These are phyloP conservation scores for Yponomeuta malinellus DNA, from an alignment of 2,888 invertebrate species.

Conservation along the genomic window DNA sequence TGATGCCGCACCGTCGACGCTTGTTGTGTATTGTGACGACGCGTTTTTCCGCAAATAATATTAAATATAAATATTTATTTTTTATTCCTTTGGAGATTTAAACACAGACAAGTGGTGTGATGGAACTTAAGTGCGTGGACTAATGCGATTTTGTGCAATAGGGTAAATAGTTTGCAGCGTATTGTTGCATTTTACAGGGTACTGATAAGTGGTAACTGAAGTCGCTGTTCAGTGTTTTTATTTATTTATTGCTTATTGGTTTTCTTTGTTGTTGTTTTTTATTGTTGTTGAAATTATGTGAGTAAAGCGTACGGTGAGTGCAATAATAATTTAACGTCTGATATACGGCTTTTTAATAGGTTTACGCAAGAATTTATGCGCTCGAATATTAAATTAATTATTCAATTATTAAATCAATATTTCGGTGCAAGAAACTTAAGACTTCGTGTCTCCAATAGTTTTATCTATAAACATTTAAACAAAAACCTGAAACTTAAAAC, in stretches of 20 bases:
- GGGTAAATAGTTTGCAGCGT: conserved; percentile 70
- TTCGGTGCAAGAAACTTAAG: too few relatives aligned
- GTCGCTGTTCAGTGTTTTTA: conserved; percentile 65
- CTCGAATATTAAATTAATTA: too few relatives aligned
- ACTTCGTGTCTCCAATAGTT: too few relatives aligned
- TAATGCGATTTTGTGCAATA: conserved; percentile 36
- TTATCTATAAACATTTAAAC: not conserved
- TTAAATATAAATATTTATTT: conserved; percentile 34
- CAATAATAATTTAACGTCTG: not conserved
- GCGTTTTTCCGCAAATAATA: conserved; percentile 52
- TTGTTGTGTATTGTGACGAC: conserved; percentile 72
- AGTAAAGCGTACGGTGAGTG: conserved; percentile 32
- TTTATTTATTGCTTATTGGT: conserved; percentile 30
- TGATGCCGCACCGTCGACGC: conserved; percentile 69
- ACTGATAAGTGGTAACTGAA: conserved; percentile 63
- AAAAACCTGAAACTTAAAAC: not conserved
- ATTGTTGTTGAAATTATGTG: conserved; percentile 37
- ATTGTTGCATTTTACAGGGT: conserved; percentile 51
- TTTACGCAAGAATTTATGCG: too few relatives aligned
- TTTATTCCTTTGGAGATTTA: conserved; percentile 4
- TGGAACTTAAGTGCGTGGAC: not conserved
- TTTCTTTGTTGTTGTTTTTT: conserved; percentile 38
- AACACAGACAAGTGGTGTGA: not conserved
- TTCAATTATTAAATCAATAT: too few relatives aligned
- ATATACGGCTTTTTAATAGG: too few relatives aligned